Base-by-base conservation (phyloP, 2,113 vertebrate genomes). In the Mustela lutreola region DNA sequence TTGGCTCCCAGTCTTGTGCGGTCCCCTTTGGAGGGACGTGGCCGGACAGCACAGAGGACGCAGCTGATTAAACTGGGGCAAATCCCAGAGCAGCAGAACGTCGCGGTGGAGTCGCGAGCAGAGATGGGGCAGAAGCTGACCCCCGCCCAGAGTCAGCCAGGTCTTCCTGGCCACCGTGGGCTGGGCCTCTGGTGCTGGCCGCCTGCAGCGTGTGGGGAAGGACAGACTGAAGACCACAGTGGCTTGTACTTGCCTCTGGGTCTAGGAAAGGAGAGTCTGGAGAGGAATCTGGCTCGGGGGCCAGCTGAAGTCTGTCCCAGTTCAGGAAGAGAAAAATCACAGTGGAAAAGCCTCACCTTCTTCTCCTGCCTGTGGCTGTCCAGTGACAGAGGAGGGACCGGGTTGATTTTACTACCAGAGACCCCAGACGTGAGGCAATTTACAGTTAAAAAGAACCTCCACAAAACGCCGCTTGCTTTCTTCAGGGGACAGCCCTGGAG, bases 141-240 rank as follows among this genome's bases (percentile, higher is more conserved):
- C 36, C 10, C 45, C 36, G 1, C 19, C 0, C 1, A 7, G 45
- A 60, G n/a, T 4, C 36, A 79, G 42, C 4, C 60, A 0, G 7
- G 18, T 39, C 5, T 67, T 21, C 12, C 12, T 71, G 80, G 42
- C 42, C 16, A 39, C 1, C 24, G 24, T 26, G 45, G 45, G 15
- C n/a, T 21, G 5, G 65, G 16, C 9, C 0, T 58, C 0, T 24
- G 31, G 18, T 5, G 1, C 50, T 71, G n/a, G 26, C 48, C 33
- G 14, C 3, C 21, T 0, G 21, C 42, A 60, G 26, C 0, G 0
- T 5, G 11, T 60, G n/a, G 80, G 9, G 15, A 26, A 33, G 60
- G 39, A 28, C 12, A 24, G 39, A 11, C 21, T n/a, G 5, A 82
- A 63, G 36, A 33, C 28, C 19, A 12, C 24, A 6, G 8, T 22